Evolutionary conservation across 2,797 vertebrate genomes (phyloP).

Genomic region (Clarias fuscus): DNA sequence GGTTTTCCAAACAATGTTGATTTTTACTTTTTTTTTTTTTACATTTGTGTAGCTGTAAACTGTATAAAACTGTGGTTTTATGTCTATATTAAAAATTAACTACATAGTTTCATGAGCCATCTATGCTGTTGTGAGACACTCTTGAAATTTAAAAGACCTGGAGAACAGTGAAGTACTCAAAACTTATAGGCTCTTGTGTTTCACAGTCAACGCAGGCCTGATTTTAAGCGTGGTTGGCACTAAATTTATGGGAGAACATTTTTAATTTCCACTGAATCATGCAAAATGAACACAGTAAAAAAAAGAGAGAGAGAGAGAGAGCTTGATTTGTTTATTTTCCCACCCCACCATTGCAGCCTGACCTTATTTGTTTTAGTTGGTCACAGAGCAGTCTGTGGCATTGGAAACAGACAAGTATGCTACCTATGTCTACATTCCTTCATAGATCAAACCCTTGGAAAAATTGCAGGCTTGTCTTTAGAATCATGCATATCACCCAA

Average conservation of each 20-base stretch:
- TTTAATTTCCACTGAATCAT: slow-evolving; percentile 51
- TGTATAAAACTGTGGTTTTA: slow-evolving; percentile 22
- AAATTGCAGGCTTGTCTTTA: slow-evolving; percentile 46
- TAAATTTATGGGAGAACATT: slow-evolving; percentile 40
- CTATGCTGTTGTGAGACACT: slow-evolving; percentile 24
- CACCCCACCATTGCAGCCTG: slow-evolving; percentile 47
- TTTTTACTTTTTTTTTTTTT: background rate
- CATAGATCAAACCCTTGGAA: slow-evolving; percentile 47
- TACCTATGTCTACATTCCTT: slow-evolving; percentile 50
- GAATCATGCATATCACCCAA: slow-evolving; percentile 31
- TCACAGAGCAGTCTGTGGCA: slow-evolving; percentile 51
- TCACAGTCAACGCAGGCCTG: slow-evolving; percentile 10
- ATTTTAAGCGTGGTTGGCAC: slow-evolving; percentile 42
- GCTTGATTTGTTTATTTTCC: slow-evolving; percentile 53
- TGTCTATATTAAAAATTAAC: slow-evolving; percentile 35
- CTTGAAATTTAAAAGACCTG: slow-evolving; percentile 26
- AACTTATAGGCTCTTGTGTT: slow-evolving; percentile 22
- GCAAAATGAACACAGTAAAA: slow-evolving; percentile 46
- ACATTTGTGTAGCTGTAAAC: slow-evolving; percentile 1
- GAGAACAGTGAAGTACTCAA: slow-evolving; percentile 13
- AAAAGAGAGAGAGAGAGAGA: slow-evolving; percentile 6
- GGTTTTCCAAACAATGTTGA: slow-evolving; percentile 4
- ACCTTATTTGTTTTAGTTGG: slow-evolving; percentile 58
- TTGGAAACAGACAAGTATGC: slow-evolving; percentile 44
- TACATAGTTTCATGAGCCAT: slow-evolving; percentile 14